Conservation (phyloP, 2,888 invertebrate species). For the Zaprionus lineosus region DNA sequence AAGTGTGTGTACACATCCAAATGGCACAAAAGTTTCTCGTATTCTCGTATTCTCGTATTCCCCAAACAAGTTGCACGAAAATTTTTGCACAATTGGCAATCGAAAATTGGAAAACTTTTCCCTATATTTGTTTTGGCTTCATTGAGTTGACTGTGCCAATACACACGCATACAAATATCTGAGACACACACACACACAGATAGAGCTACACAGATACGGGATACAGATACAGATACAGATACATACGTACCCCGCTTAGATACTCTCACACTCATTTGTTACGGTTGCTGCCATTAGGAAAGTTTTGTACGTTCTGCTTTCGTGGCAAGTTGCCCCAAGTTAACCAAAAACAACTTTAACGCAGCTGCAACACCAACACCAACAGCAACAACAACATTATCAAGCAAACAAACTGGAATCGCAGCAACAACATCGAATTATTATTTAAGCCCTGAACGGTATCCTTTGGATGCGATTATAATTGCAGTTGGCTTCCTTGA, state of each 20-base stretch:
- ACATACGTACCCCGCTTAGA: conserved; percentile 32
- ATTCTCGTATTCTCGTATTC: conserved; percentile 63
- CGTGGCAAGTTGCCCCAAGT: conserved; percentile 48
- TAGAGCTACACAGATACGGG: too few relatives aligned
- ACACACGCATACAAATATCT: conserved; percentile 19
- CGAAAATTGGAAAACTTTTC: conserved; percentile 76
- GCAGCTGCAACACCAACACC: conserved; percentile 20
- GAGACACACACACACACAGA: conserved; percentile 14
- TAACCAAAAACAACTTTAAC: conserved; percentile 50
- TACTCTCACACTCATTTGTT: conserved; percentile 24
- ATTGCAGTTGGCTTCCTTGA: conserved; percentile 61
- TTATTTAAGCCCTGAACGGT: conserved; percentile 17
- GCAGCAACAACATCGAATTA: too few relatives aligned
- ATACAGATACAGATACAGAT: conserved; percentile 5
- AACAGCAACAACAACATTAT: conserved; percentile 11
- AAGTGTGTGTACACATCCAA: conserved; percentile 41
- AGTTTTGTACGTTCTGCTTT: conserved; percentile 61
- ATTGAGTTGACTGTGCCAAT: conserved; percentile 64
- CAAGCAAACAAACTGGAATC: background rate
- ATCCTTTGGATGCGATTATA: conserved; percentile 58
- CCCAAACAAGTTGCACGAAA: conserved; percentile 65
- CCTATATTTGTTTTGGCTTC: conserved; percentile 77
- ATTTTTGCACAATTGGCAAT: conserved; percentile 75
- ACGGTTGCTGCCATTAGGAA: conserved; percentile 67
- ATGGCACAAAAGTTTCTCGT: conserved; percentile 65